Base-by-base conservation (phyloP, 2,888 invertebrate species). In the Catocala nupta region DNA sequence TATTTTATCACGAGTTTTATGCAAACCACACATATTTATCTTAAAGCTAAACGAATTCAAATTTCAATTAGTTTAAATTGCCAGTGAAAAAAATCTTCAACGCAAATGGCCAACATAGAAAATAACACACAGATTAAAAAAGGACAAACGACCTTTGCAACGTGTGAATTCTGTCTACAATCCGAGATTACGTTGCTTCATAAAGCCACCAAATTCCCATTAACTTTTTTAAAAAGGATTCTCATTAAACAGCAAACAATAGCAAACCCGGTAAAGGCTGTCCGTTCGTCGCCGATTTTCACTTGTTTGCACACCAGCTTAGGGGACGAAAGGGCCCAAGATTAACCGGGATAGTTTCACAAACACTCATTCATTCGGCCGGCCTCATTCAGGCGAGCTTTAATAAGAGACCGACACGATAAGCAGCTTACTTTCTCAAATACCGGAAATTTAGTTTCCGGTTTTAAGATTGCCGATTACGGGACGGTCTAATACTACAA, bases 341-440 rank as follows among this genome's bases (percentile, higher is more conserved):
- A 81, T 81, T 79, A 77, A 78, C 70, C 77, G 71, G 75, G 70
- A 76, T 79, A 84, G 84, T 82, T 81, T 71, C 78, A 64, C 80
- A 76, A 75, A 81, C 85, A 82, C 83, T 85, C 85, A 86, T 80
- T 85, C 84, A 86, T 79, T 83, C 83, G 77, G 54, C 73, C 73
- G 70, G 73, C 78, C 78, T 81, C 84, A 86, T 86, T 87, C 84
- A 86, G 72, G 68, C 80, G 73, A 77, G 81, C 71, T 80, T 83
- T 84, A 88, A 86, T 87, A 85, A 86, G 86, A 77, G 80, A 68
- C 70, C 73, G 71, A 68, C 77, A 75, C 76, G 71, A 82, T 89
- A 89, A 89, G 89, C 87, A 82, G 89, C 89, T 89, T 89, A 89
- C 83, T 74, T 75, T 78, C 78, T 76, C 71, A 75, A 81, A 84